Conservation (phyloP, 2,888 invertebrate species). For the Elgonia sp. region DNA sequence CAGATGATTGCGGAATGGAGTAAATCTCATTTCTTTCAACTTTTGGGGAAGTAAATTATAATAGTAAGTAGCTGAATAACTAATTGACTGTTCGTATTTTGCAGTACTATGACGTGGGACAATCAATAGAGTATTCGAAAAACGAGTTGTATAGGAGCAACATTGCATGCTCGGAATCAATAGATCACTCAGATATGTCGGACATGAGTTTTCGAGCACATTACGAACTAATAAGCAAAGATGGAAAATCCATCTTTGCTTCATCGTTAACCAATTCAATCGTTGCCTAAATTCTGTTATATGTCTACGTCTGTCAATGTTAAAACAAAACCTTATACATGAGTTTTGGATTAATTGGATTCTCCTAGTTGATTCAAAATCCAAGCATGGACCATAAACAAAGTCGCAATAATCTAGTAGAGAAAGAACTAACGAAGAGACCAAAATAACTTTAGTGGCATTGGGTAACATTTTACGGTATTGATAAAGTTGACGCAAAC, state of each 20-base stretch:
- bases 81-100: too few species aligned
- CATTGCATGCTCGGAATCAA: too few species aligned
- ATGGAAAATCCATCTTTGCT: background rate
- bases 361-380: background rate
- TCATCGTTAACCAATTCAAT: background rate
- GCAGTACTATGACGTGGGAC: too few species aligned
- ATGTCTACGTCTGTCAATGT: background rate
- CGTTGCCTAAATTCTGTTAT: background rate
- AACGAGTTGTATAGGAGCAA: too few species aligned
- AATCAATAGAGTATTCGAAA: too few species aligned
- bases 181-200: too few species aligned
- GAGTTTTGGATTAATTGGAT: conserved; percentile 7
- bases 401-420: conserved; percentile 22
- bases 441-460: background rate
- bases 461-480: background rate
- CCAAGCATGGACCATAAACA: background rate
- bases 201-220: too few species aligned
- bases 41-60: too few species aligned
- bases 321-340: conserved; percentile 2
- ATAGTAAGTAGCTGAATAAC: too few species aligned
- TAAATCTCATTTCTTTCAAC: too few species aligned
- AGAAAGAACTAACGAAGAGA: background rate
- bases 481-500: background rate
- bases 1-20: too few species aligned
- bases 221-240: background rate